Evolutionary conservation across 2,113 vertebrate genomes (phyloP).

Genomic region (Pteruthius melanotis): DNA sequence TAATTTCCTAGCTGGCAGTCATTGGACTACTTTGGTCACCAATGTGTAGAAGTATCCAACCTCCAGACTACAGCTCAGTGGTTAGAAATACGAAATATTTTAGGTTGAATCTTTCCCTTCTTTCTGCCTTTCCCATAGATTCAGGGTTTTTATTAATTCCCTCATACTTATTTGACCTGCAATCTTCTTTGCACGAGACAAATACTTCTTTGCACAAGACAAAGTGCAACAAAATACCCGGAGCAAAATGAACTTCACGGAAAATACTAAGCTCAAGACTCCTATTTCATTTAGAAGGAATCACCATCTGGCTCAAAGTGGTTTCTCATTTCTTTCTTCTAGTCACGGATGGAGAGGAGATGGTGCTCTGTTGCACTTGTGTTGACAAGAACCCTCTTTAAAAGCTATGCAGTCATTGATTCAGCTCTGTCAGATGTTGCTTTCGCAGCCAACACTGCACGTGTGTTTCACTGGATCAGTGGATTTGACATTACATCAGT

Average conservation of each 20-base stretch:
- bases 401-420: conserved; percentile 30
- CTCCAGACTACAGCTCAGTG: neutral
- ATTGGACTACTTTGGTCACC: neutral
- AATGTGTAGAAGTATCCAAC: neutral
- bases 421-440: conserved; percentile 5
- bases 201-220: conserved; percentile 7
- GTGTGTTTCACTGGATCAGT: conserved; percentile 22
- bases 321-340: conserved; percentile 51
- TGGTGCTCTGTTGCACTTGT: conserved; percentile 49
- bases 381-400: conserved; percentile 61
- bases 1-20: neutral
- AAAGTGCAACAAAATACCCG: conserved; percentile 6
- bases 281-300: conserved; percentile 34
- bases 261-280: neutral
- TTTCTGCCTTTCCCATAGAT: neutral
- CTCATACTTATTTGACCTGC: conserved; percentile 20
- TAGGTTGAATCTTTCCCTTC: neutral
- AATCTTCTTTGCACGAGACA: neutral
- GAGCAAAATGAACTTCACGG: conserved; percentile 9
- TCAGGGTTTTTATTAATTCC: neutral
- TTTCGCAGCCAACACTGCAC: conserved; percentile 12
- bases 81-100: neutral
- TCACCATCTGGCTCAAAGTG: conserved; percentile 60
- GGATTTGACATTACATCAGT: conserved; percentile 9
- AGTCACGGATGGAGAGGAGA: conserved; percentile 32